Evolutionary conservation across 2,888 invertebrate species (phyloP).

Genomic region (Lycophotia porphyrea): DNA sequence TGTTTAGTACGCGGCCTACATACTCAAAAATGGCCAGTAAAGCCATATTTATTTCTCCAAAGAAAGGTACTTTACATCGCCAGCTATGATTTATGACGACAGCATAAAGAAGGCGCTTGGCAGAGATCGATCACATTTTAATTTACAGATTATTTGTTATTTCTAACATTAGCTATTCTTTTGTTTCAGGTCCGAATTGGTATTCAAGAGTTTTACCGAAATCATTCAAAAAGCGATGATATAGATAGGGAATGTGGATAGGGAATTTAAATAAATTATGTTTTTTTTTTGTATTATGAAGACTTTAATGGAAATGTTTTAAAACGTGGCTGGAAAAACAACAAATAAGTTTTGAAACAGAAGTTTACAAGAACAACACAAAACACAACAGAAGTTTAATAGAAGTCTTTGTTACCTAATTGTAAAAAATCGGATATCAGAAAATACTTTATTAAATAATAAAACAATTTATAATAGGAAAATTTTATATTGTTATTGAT

Average conservation of each 20-base stretch:
- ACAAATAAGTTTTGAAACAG: not conserved
- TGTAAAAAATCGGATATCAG: slow-evolving; percentile 2
- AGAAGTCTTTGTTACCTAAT: not conserved
- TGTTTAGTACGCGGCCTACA: not conserved
- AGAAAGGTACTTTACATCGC: slow-evolving; percentile 25
- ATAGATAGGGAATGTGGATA: slow-evolving; percentile 2
- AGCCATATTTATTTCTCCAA: slow-evolving; percentile 32
- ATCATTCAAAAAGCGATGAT: slow-evolving; percentile 55
- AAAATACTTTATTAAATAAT: slow-evolving; percentile 19
- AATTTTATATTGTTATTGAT: not conserved
- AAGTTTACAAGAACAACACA: no score
- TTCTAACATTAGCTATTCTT: slow-evolving; percentile 22
- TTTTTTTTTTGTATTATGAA: not conserved
- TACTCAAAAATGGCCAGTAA: slow-evolving; percentile 15
- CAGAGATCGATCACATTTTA: slow-evolving; percentile 44
- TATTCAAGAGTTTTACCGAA: slow-evolving; percentile 70
- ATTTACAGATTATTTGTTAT: slow-evolving; percentile 29
- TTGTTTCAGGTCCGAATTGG: slow-evolving; percentile 75
- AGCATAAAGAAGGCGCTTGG: slow-evolving; percentile 26
- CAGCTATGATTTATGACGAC: slow-evolving; percentile 50
- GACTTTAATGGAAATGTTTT: not conserved
- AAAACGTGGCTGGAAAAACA: not conserved
- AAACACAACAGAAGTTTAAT: no score
- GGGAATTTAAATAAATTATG: not conserved
- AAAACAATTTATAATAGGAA: not conserved